These are phyloP conservation scores for Nematostella vectensis DNA, from an alignment of 92 coral and sea anemone genomes.

Conservation along the genomic window DNA sequence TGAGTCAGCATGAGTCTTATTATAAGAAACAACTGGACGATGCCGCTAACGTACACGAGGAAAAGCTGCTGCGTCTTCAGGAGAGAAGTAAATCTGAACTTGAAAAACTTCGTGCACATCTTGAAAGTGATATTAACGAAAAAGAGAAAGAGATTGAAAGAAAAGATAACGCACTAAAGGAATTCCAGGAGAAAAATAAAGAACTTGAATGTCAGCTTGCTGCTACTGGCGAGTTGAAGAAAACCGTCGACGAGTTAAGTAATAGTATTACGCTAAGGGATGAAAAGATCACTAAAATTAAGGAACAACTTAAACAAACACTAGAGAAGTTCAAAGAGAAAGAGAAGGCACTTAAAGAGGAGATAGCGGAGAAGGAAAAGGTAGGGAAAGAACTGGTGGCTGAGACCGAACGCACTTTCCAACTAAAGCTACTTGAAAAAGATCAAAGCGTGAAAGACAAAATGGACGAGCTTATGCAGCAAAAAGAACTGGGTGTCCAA, in stretches of 20 bases:
- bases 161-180: conserved; percentile 27
- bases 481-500: conserved; percentile 72
- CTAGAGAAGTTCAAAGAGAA: conserved; percentile 33
- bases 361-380: conserved; percentile 30
- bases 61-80: conserved; percentile 16
- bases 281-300: conserved; percentile 57
- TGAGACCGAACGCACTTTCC: conserved; percentile 43
- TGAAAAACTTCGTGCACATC: conserved; percentile 24
- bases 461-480: conserved; percentile 67
- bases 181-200: conserved; percentile 24
- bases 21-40: conserved; percentile 25
- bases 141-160: conserved; percentile 44
- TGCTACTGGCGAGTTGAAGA: conserved; percentile 29
- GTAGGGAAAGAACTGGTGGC: conserved; percentile 34
- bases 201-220: conserved; percentile 25
- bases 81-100: conserved; percentile 22
- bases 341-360: conserved; percentile 45
- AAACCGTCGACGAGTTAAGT: conserved; percentile 55
- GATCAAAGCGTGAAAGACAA: conserved; percentile 57
- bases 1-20: conserved; percentile 36
- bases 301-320: conserved; percentile 48
- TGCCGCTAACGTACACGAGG: conserved; percentile 19
- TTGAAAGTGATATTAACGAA: conserved; percentile 33
- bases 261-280: conserved; percentile 64
- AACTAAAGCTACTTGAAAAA: conserved; percentile 55